phyloP scores from a whole-genome alignment of 2,888 invertebrate species.

The Cremastinae sp. region DNA sequence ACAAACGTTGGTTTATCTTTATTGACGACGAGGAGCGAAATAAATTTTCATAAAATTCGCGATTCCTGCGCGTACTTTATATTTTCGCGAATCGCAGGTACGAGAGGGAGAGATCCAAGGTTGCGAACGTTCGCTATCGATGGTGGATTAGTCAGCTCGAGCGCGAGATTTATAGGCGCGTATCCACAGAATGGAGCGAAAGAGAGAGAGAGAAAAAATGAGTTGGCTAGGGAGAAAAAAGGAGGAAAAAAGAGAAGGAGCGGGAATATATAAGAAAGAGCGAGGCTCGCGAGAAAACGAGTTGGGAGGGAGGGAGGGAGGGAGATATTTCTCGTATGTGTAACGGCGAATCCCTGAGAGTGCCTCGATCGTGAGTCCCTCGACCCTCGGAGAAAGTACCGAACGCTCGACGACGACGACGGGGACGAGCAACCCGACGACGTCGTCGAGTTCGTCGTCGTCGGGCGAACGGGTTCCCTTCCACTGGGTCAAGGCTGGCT shows the following conservation, averaged over 20 bases:
- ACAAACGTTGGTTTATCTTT: too few species aligned
- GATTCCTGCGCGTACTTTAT: background rate
- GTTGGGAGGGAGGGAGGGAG: slow-evolving; percentile 4
- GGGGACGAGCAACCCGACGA: too few species aligned
- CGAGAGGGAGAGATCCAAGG: slow-evolving; percentile 18
- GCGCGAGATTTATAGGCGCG: background rate
- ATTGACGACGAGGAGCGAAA: too few species aligned
- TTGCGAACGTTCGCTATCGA: slow-evolving; percentile 38
- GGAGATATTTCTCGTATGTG: slow-evolving; percentile 46
- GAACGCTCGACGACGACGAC: slow-evolving; percentile 33
- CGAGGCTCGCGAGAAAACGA: background rate
- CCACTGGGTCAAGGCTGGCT: slow-evolving; percentile 67
- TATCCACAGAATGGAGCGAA: background rate
- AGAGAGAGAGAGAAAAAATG: background rate
- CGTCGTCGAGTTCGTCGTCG: slow-evolving; percentile 3
- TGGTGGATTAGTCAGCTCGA: slow-evolving; percentile 57
- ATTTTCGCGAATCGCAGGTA: slow-evolving; percentile 17
- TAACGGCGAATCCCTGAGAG: slow-evolving; percentile 58
- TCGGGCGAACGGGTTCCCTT: slow-evolving; percentile 64
- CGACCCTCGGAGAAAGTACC: slow-evolving; percentile 66
- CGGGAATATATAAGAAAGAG: background rate
- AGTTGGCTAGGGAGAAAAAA: background rate
- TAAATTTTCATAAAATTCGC: too few species aligned
- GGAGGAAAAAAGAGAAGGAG: too few species aligned
- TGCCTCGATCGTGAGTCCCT: slow-evolving; percentile 52